Conservation (phyloP, 2,113 vertebrate genomes). For the Andinoacara biseriatus region DNA sequence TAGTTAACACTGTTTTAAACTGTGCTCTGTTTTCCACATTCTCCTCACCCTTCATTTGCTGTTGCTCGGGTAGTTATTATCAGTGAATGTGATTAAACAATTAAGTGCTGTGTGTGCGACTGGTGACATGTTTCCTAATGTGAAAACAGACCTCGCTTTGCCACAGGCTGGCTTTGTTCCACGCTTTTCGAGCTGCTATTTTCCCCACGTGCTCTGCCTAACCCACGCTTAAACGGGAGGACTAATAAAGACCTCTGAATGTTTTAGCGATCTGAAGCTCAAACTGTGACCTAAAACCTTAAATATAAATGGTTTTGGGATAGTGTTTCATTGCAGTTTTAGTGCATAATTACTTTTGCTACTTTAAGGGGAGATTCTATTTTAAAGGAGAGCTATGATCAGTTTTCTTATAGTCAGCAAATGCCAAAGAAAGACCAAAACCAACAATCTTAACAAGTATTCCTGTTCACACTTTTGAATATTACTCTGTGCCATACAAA, state of each 20-base stretch:
- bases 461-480: background rate
- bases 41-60: background rate
- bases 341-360: background rate
- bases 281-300: background rate
- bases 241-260: background rate
- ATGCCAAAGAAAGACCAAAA: background rate
- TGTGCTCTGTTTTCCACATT: background rate
- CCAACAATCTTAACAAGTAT: background rate
- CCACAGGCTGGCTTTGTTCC: background rate
- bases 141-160: background rate
- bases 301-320: background rate
- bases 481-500: background rate
- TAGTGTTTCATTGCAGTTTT: background rate
- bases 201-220: background rate
- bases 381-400: background rate
- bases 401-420: background rate
- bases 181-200: background rate
- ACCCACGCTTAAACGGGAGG: background rate
- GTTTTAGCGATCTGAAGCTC: background rate
- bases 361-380: background rate
- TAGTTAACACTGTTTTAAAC: background rate
- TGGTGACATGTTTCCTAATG: background rate
- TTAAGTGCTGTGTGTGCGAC: background rate
- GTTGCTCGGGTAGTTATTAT: background rate
- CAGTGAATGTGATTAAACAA: conserved; percentile 4